Evolutionary conservation across 2,888 invertebrate genomes (phyloP), one percentile per base, ranked within the genome.

Genomic region (Ichneumoninae sp.): DNA sequence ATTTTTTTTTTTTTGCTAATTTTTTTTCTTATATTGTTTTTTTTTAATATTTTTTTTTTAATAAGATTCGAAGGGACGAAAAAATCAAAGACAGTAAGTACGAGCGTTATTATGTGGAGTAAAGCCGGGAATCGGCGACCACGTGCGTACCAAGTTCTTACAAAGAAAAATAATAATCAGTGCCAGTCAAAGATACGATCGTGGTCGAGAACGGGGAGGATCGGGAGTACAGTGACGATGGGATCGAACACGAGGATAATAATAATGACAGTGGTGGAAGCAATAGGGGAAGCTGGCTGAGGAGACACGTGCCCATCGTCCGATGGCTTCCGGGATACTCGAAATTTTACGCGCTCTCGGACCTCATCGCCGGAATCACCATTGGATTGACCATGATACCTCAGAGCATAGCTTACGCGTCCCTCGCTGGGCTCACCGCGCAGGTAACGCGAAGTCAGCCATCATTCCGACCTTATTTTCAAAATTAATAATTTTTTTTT

Each of bases 321-420:
- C 93, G 94, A 89, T 97, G 97, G 97, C 94, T 97, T 85, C 95
- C 95, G 30, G 94, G 93, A 76, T 98, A 98, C 94, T 95, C 95
- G 78, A 95, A 96, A 87, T 94, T 95, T 85, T 95, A 96, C 86
- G 96, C 97, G 0, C 93, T 97, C 78, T 96, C 97, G 3, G 98
- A 99, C 94, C 91, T 97, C 75, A 97, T 98, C 88, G 98, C 98
- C 16, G 98, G 98, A 52, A 92, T 98, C 69, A 98, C 98, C 1
- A 95, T 98, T 10, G 98, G 98, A 0, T 94, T 98, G 75, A 98
- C 98, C 4, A 96, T 98, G 92, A 98, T 98, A 89, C 98, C 98
- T 5, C 98, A 98, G 94, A 97, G 98, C 89, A 97, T 98, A 89
- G 98, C 98, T 16, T 98, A 98, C 93, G 98, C 98, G 52, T 95